Evolutionary conservation across 2,113 vertebrate species (phyloP), one percentile per base, ranked within the genome.

Genomic region (Hemiscyllium ocellatum): DNA sequence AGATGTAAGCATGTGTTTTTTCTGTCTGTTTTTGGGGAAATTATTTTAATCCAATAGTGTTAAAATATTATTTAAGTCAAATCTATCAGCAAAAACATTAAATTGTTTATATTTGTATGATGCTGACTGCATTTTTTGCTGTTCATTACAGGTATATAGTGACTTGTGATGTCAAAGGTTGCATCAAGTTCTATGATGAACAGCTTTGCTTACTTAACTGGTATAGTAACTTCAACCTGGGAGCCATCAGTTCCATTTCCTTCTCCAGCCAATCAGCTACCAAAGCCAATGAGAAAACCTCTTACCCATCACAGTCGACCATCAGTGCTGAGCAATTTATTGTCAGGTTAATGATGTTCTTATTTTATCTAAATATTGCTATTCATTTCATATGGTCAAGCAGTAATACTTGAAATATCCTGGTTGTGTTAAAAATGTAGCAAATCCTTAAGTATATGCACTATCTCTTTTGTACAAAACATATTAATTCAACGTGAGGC

Each of bases 121-220:
- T 33, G 61, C 1, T 70, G 29, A 72, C 69, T 72, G 37, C 47
- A 95, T 72, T 24, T 76, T 72, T 72, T 29, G 33, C 8, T 26
- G 5, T 13, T 76, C 69, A 95, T 90, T 37, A 95, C 97, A 99
- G 99, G 95, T 98, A 96, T 70, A 96, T 99, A 0, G 97, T 99
- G 52, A 99, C 98, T 0, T 98, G 98, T 0, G 98, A 99, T 87
- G 90, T 97, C n/a, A 97, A 70, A 96, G 98, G 99, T 0, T 96
- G 97, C 42, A 97, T 99, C 69, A 98, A 97, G 91, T 98, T 99
- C 97, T 99, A 98, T 0, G 97, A 98, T 0, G 97, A 97, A 42
- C 95, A 96, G 0, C 97, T 99, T 95, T 96, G 69, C 95, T 91
- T 98, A 20, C 96, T 98, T 61, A 96, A 94, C 96, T 97, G 96